Evolutionary conservation across 1,140 invertebrate species (phyloP), one percentile per base, ranked within the genome.

Genomic region (Eriosoma lanigerum): DNA sequence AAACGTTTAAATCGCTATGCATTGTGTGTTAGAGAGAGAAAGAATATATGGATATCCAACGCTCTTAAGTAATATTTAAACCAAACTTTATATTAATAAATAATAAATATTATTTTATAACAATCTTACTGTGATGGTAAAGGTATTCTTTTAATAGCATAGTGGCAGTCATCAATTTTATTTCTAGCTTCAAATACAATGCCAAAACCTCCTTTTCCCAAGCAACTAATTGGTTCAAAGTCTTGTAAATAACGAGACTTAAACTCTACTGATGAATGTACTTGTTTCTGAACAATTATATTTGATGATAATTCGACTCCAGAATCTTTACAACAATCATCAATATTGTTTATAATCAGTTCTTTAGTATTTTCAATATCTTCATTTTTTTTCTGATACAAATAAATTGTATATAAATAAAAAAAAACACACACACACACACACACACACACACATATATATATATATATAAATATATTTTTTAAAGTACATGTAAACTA

Each of bases 131-230:
- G 93, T 83, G 93, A 93, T 15, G 95, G 93, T 81, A 98, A 87
- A 10, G 91, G 90, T 66, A 98, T 98, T 84, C 96, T 90, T 87
- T 99, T 99, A 0, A 99, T 91, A 26, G 97, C 97, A 88, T 99
- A 99, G 82, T 92, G 89, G 84, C 94, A 93, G 84, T 98, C 94
- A 86, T 99, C 97, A 76, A 98, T 91, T 87, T 95, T 96, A 85
- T 98, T 98, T 85, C 90, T 93, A 0, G 94, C 96, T 86, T 98
- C 93, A 87, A 98, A 98, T 0, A 99, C 97, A 26, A 98, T 92
- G 0, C 97, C 97, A 87, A 98, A 99, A 0, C 96, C 97, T n/a
- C 97, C 97, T 84, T 91, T 91, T 0, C 96, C 96, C 0, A 99
- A 87, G 83, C 93, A 93, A 81, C 91, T 87, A 50, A 97, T 85